Percentiles rank a stretch among this genome's conserved stretches.
These are phyloP conservation scores for Mercenaria mercenaria DNA, from an alignment of 1,140 invertebrate genomes.

Conservation along the genomic window DNA sequence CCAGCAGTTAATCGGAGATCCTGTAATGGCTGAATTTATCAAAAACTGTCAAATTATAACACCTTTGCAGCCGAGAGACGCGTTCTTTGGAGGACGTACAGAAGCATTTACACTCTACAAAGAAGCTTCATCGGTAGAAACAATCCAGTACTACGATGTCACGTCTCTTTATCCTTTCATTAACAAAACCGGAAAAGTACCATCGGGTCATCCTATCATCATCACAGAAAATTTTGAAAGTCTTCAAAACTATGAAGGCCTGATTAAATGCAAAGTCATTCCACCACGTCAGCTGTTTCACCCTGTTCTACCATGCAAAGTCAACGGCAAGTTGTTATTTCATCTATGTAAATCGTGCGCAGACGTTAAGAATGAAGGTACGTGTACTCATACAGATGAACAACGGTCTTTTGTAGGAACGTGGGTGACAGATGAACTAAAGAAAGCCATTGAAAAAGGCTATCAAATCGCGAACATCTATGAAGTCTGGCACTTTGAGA, in stretches of 20 bases:
- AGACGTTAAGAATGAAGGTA: no score
- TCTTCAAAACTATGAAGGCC: no score
- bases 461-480: no score
- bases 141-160: not conserved
- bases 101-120: not conserved
- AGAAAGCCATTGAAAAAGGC: no score
- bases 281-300: not conserved
- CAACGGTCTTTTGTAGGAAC: no score
- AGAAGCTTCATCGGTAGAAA: not conserved
- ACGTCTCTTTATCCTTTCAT: not conserved
- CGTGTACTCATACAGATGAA: no score
- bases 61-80: constrained; percentile 22
- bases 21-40: not conserved
- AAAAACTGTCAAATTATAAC: not conserved
- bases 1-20: not conserved
- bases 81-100: constrained; percentile 2
- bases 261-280: no score
- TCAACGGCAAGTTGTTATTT: not conserved
- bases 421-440: no score
- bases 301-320: not conserved
- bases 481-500: constrained; percentile 16
- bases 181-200: constrained; percentile 37
- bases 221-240: not conserved
- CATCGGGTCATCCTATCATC: not conserved
- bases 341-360: not conserved